These are phyloP conservation scores for Melieria picta DNA, from an alignment of 2,888 invertebrate genomes.

Conservation along the genomic window DNA sequence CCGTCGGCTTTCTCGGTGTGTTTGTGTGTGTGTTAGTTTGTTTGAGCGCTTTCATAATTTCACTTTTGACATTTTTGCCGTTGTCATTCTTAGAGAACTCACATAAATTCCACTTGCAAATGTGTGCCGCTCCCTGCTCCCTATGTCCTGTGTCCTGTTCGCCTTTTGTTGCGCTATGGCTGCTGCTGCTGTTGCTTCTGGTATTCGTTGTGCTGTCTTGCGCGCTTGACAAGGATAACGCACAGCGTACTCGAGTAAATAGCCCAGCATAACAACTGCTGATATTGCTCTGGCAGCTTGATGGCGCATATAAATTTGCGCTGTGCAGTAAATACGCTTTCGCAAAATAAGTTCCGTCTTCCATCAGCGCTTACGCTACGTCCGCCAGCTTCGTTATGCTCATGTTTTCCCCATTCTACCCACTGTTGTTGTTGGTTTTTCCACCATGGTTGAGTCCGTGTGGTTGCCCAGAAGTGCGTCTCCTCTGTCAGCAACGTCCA, in stretches of 20 bases:
- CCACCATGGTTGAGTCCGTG: neutral
- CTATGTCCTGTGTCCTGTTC: too few relatives aligned
- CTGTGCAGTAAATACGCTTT: conserved; percentile 3
- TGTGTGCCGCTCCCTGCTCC: neutral
- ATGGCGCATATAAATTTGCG: conserved; percentile 7
- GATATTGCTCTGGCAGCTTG: neutral
- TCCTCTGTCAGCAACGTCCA: neutral
- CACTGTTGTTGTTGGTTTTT: neutral
- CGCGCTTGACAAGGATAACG: neutral
- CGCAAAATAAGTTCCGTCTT: neutral
- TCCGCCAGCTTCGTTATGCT: neutral
- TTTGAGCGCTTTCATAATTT: conserved; percentile 1
- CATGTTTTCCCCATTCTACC: neutral
- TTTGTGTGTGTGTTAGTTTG: too few relatives aligned
- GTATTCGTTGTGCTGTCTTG: too few relatives aligned
- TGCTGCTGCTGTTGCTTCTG: too few relatives aligned
- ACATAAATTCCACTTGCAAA: conserved; percentile 9
- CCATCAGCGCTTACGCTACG: conserved; percentile 4
- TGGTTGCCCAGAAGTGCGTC: neutral
- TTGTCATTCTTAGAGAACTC: conserved; percentile 1
- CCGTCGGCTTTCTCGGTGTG: neutral
- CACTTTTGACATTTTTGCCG: conserved; percentile 9
- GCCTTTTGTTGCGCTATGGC: too few relatives aligned
- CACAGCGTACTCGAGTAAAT: neutral
- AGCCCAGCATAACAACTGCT: neutral